Conservation (phyloP, 2,797 vertebrate genomes). For the Eospalax fontanierii region DNA sequence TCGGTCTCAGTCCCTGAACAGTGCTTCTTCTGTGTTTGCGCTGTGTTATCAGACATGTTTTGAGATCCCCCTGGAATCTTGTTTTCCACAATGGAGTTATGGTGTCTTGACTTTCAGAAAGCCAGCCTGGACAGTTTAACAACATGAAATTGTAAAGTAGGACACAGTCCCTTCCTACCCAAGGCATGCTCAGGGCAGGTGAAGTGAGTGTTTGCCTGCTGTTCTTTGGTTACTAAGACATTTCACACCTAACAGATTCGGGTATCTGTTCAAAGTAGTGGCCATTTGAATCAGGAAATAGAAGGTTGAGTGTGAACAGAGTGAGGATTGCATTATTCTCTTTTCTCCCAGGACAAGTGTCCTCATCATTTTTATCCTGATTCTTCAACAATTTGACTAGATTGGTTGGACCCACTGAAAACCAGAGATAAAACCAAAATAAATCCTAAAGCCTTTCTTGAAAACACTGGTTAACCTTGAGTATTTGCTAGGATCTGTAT, state of each 20-base stretch:
- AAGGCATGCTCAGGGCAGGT: too few species aligned
- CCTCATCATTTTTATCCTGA: background rate
- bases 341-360: background rate
- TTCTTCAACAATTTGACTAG: background rate
- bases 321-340: background rate
- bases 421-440: constrained; percentile 2
- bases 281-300: background rate
- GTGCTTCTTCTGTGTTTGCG: background rate
- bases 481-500: background rate
- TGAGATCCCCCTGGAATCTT: background rate
- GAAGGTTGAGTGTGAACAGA: background rate
- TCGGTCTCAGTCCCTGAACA: too few species aligned
- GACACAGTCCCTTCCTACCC: background rate
- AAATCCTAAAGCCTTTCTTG: background rate
- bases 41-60: background rate
- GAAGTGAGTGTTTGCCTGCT: background rate
- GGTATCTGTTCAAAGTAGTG: background rate
- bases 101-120: background rate
- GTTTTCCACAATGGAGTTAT: background rate
- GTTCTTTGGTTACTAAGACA: background rate
- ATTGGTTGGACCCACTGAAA: background rate
- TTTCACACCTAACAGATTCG: background rate
- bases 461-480: background rate
- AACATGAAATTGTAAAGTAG: background rate
- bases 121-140: background rate